Evolutionary conservation across 2,113 vertebrate species (phyloP).

Genomic region (Tautogolabrus adspersus): DNA sequence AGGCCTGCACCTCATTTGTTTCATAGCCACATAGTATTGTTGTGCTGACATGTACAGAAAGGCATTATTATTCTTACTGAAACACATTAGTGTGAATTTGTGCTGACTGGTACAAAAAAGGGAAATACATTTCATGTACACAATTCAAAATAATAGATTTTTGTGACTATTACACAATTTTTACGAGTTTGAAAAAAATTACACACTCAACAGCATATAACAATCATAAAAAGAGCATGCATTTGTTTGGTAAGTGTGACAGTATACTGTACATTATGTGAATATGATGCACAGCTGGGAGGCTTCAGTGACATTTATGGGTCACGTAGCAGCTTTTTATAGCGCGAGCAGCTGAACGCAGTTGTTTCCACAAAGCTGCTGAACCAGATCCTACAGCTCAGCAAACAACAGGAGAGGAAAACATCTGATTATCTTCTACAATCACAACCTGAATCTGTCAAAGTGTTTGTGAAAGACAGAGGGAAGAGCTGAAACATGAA

Average conservation of each 20-base stretch:
- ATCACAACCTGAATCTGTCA: background rate
- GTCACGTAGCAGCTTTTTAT: background rate
- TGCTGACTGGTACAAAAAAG: background rate
- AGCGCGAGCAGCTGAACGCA: background rate
- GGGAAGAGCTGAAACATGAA: background rate
- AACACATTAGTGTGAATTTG: too few species aligned
- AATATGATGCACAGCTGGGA: background rate
- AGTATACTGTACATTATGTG: background rate
- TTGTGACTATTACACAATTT: background rate
- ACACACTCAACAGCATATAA: background rate
- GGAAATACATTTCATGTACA: background rate
- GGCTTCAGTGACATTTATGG: background rate
- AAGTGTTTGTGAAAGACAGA: background rate
- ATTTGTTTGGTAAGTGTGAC: background rate
- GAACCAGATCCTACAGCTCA: conserved; percentile 1
- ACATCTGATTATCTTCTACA: background rate
- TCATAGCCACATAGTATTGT: too few species aligned
- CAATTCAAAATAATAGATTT: background rate
- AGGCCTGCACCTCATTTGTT: too few species aligned
- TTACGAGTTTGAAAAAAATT: background rate
- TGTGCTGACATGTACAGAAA: too few species aligned
- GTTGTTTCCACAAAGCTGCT: conserved; percentile 1
- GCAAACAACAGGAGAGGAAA: background rate
- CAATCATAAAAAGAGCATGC: background rate
- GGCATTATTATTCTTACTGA: too few species aligned